Percentiles rank a stretch among this genome's conserved stretches.
Conservation (phyloP, 2,113 vertebrate genomes). For the Herpetotheres cachinnans region DNA sequence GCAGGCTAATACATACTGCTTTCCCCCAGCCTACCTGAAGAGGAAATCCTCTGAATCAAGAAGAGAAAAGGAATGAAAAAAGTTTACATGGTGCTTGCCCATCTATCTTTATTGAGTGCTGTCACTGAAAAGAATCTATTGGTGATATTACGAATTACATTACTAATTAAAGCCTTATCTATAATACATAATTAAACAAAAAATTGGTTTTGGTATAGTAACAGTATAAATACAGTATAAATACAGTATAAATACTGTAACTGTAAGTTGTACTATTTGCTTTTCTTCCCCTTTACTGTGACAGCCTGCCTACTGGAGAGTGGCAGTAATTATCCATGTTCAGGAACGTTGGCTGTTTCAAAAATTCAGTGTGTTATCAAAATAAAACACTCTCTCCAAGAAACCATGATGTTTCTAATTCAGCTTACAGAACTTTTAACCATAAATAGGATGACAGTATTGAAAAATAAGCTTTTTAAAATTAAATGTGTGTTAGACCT, state of each 20-base stretch:
- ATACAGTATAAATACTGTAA: neutral
- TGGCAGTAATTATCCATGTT: neutral
- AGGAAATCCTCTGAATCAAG: neutral
- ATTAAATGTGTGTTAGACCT: neutral
- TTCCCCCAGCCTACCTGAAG: neutral
- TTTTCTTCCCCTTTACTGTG: neutral
- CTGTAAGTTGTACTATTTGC: neutral
- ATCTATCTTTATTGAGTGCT: neutral
- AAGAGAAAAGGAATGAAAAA: neutral
- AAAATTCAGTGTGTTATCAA: neutral
- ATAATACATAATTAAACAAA: neutral
- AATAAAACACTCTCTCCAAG: neutral
- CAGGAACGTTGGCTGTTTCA: neutral
- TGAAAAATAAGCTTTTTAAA: neutral
- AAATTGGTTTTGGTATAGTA: neutral
- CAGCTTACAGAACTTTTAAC: neutral
- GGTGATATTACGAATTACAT: neutral
- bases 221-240: neutral
- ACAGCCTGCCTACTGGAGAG: neutral
- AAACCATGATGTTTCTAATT: neutral
- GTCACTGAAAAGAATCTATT: neutral
- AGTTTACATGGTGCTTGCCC: rapidly evolving
- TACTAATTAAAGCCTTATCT: neutral
- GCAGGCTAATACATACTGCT: neutral
- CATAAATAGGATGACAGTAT: neutral